A percentile compares a stretch with the other conserved stretches of the same genome.
These are phyloP conservation scores for Sander vitreus DNA, from an alignment of 2,113 vertebrate genomes.

Conservation along the genomic window DNA sequence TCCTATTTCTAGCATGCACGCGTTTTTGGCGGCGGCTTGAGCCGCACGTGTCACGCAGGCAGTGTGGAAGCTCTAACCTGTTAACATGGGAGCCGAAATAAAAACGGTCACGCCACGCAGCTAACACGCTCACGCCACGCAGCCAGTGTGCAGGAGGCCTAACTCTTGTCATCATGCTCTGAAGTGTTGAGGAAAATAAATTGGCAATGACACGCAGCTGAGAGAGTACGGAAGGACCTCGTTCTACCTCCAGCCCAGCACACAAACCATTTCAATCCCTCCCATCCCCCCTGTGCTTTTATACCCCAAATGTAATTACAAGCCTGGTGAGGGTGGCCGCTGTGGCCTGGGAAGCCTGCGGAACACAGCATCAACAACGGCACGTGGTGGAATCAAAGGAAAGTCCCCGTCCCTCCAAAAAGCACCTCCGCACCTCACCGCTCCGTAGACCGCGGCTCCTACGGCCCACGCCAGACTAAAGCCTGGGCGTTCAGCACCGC, in stretches of 20 bases:
- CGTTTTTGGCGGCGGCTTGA: no score
- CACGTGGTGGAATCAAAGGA: slow-evolving; percentile 61
- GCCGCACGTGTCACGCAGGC: no score
- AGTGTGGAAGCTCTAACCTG: no score
- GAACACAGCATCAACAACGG: slow-evolving; percentile 59
- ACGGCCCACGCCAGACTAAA: slow-evolving; percentile 43
- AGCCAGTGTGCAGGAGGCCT: no score
- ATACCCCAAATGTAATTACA: slow-evolving; percentile 81
- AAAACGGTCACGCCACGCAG: no score
- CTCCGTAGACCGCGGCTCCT: slow-evolving; percentile 55
- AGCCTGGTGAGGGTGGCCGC: slow-evolving; percentile 66
- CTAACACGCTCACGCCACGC: no score
- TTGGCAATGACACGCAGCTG: slow-evolving; percentile 57
- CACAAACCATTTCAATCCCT: slow-evolving; percentile 73
- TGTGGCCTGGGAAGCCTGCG: slow-evolving; percentile 60
- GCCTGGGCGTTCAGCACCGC: slow-evolving; percentile 57
- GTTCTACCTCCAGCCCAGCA: slow-evolving; percentile 58
- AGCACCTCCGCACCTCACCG: slow-evolving; percentile 58
- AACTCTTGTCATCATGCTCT: slow-evolving; percentile 38
- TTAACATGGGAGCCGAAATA: no score
- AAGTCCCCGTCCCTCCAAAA: slow-evolving; percentile 22
- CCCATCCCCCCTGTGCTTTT: slow-evolving; percentile 67
- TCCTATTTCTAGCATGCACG: no score
- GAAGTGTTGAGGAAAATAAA: slow-evolving; percentile 54
- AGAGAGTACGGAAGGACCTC: slow-evolving; percentile 49